These are phyloP conservation scores for Dermatemys mawii DNA, from an alignment of 2,113 vertebrate genomes.

Conservation along the genomic window DNA sequence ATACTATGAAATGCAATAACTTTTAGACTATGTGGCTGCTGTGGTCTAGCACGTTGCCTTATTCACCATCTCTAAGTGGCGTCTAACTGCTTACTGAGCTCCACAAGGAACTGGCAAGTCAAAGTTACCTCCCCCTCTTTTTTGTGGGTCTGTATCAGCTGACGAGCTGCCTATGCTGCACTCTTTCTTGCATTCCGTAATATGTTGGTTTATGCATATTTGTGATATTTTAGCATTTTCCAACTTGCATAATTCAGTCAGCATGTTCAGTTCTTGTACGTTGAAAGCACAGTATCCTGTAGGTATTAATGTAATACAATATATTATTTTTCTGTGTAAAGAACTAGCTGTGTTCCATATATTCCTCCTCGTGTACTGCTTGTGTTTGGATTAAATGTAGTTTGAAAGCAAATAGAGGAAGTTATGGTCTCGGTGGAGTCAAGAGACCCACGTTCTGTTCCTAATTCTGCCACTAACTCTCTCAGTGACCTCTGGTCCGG, in stretches of 20 bases:
- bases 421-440: neutral
- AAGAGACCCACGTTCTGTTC: neutral
- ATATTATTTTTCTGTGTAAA: neutral
- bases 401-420: neutral
- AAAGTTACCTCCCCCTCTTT: neutral
- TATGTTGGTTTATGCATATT: neutral
- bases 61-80: neutral
- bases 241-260: neutral
- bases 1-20: neutral
- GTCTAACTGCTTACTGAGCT: neutral
- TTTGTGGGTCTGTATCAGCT: neutral
- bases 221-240: neutral
- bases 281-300: neutral
- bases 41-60: neutral
- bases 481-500: neutral
- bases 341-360: rapidly evolving
- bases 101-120: neutral
- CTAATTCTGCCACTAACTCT: neutral
- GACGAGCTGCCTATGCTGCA: neutral
- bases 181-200: neutral
- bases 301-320: neutral
- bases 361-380: neutral
- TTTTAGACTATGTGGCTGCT: neutral
- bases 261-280: neutral
- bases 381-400: too few relatives aligned